Percentiles rank a stretch among this genome's conserved stretches.
phyloP scores from a whole-genome alignment of 2,888 invertebrate genomes.

The Eristalis arbustorum region DNA sequence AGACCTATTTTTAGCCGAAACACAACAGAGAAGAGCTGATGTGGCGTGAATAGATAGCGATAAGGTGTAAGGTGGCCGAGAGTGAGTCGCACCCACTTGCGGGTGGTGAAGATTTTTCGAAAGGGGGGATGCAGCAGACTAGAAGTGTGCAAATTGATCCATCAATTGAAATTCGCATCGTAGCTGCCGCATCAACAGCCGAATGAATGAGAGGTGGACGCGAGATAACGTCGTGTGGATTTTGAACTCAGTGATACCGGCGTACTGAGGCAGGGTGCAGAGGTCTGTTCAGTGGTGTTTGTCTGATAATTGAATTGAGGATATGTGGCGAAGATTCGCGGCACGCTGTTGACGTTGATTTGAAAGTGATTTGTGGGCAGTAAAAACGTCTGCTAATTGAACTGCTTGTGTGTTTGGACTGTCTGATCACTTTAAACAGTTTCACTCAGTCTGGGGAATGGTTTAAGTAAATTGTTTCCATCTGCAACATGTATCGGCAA shows the following conservation, averaged over 20 bases:
- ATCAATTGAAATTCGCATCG: conserved; percentile 6
- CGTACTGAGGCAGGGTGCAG: background rate
- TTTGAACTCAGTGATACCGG: background rate
- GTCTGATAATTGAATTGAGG: background rate
- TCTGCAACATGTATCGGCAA: background rate
- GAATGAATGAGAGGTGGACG: background rate
- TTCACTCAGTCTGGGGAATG: too few relatives aligned
- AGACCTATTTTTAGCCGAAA: conserved; percentile 28
- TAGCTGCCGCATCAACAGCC: background rate
- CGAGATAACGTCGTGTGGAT: conserved; percentile 1
- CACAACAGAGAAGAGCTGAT: background rate
- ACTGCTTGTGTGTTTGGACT: too few relatives aligned
- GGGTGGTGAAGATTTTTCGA: background rate
- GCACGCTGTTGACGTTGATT: background rate
- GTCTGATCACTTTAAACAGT: too few relatives aligned
- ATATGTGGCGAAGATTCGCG: too few relatives aligned
- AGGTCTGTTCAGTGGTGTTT: background rate
- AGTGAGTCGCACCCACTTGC: background rate
- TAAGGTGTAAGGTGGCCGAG: background rate
- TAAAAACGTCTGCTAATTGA: background rate
- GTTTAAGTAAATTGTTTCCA: too few relatives aligned
- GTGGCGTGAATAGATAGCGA: too few relatives aligned
- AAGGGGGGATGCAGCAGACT: conserved; percentile 12
- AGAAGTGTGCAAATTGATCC: conserved; percentile 5
- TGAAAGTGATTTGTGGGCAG: background rate